A percentile compares a stretch with the other conserved stretches of the same genome.
Evolutionary conservation across 2,888 invertebrate species (phyloP).

Genomic region (Drosophila infuscata): DNA sequence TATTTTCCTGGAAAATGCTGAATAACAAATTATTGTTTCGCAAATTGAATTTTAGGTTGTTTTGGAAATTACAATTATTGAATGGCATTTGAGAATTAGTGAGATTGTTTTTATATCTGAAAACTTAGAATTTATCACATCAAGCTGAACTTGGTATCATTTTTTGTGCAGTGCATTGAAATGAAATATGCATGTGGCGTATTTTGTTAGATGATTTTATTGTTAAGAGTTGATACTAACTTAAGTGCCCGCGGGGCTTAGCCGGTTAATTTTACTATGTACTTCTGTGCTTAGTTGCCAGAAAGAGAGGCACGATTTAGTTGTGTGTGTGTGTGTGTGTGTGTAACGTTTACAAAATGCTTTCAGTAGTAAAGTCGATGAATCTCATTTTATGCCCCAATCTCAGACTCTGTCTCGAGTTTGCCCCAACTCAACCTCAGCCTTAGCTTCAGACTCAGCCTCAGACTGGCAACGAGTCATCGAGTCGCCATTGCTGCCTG

Average conservation of each 20-base stretch:
- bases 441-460: conserved; percentile 3
- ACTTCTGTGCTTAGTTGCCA: conserved; percentile 26
- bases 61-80: not conserved
- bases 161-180: conserved; percentile 34
- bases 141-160: not conserved
- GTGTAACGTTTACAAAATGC: conserved; percentile 48
- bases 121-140: not conserved
- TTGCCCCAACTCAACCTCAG: conserved; percentile 17
- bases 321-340: conserved; percentile 3
- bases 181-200: conserved; percentile 36
- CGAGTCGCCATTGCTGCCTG: conserved; percentile 47
- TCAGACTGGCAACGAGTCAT: conserved; percentile 28
- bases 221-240: conserved; percentile 55
- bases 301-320: not conserved
- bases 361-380: conserved; percentile 49
- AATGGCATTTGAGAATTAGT: not conserved
- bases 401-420: conserved; percentile 27
- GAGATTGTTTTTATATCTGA: not conserved
- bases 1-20: not conserved
- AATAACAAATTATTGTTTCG: not conserved
- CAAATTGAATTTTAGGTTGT: not conserved
- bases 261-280: conserved; percentile 66
- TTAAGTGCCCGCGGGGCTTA: conserved; percentile 63
- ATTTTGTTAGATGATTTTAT: conserved; percentile 62
- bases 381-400: conserved; percentile 57